Evolutionary conservation across 1,140 invertebrate species (phyloP), one percentile per base, ranked within the genome.

Genomic region (Drosophila nikananu): DNA sequence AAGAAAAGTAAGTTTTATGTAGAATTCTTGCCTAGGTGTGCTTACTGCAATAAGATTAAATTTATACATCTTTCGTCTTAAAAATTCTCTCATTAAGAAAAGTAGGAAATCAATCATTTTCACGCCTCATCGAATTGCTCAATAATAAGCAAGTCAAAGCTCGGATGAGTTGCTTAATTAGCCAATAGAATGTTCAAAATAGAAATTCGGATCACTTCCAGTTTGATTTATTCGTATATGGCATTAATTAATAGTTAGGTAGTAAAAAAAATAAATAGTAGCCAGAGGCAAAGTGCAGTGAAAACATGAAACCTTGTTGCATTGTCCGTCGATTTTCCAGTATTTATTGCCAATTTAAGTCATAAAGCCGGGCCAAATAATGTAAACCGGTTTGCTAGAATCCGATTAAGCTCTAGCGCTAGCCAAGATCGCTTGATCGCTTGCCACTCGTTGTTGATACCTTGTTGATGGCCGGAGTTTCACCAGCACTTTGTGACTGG

Each of bases 331-430:
- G 23, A 68, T 77, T 77, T 76, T 77, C 62, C 55, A 77, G 54
- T 76, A 59, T 74, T 74, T 74, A 72, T 39, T 74, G n/a, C 67
- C 71, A 57, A 71, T 71, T 71, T 57, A 71, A 71, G 67, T 73
- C 54, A 73, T 73, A 73, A 57, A 60, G 27, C 30, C 71, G 19
- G 68, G 74, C 75, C 74, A 77, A 77, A 77, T 77, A 78, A 78
- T 78, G 66, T 41, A 78, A 78, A 78, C 75, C 75, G 75, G 75
- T 78, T 78, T 64, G 51, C n/a, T 35, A 27, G 65, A 73, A 30
- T 61, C 71, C 37, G 42, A 57, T 51, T 58, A 78, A 77, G 44
- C 55, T 55, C 35, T 41, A 25, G 27, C 30, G 21, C 10, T 54
- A 66, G 46, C 48, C 61, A 48, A 65, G 60, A 68, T 65, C 46